Conservation (phyloP, 1,140 invertebrate genomes). For the Camponotus floridanus region DNA sequence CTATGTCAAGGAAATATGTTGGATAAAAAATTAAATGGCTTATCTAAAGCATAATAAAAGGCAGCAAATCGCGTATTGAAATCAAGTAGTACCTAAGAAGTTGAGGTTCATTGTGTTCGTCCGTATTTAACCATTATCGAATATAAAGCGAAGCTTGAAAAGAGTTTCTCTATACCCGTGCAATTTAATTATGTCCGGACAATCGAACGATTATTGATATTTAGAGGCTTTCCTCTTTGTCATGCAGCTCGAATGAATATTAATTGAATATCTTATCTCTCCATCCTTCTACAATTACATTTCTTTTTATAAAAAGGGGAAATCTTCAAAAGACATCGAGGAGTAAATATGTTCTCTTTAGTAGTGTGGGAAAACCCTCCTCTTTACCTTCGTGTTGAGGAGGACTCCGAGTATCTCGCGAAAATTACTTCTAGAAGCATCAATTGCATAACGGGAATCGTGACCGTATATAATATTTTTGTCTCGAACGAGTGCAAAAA, state of each 20-base stretch:
- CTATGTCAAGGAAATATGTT: background rate
- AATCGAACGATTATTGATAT: slow-evolving; percentile 54
- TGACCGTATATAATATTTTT: background rate
- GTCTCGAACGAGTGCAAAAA: background rate
- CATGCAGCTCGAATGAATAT: slow-evolving; percentile 26
- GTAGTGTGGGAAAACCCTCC: no score
- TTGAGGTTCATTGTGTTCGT: background rate
- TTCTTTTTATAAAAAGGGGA: no score
- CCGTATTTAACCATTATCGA: background rate
- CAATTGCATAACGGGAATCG: background rate
- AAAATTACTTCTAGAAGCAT: background rate
- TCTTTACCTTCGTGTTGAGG: no score
- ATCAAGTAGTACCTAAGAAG: slow-evolving; percentile 5
- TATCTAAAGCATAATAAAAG: background rate
- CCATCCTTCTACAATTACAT: no score
- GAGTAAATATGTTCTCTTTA: no score
- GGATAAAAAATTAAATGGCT: background rate
- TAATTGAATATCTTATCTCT: slow-evolving; percentile 14
- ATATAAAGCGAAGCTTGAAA: background rate
- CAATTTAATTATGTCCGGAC: slow-evolving; percentile 26
- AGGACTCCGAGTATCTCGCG: no score
- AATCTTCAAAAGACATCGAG: no score
- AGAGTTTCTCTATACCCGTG: background rate
- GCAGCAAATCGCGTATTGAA: background rate
- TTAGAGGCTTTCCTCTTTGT: slow-evolving; percentile 2